Percentiles rank a stretch among this genome's conserved stretches.
These are phyloP conservation scores for Drosophila niveifrons DNA, from an alignment of 2,888 invertebrate species.

Conservation along the genomic window DNA sequence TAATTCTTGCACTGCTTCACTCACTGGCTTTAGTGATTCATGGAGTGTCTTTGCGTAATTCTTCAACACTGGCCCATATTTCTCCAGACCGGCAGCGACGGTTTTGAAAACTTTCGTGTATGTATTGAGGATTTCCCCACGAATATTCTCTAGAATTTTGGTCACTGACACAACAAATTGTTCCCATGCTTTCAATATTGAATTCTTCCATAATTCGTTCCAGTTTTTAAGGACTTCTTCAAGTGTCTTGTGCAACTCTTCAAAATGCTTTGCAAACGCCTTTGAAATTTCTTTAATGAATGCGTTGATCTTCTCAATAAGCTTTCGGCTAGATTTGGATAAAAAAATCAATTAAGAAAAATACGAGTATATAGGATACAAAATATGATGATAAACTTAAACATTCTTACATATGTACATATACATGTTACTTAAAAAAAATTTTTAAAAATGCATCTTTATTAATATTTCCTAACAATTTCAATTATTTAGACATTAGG, in stretches of 20 bases:
- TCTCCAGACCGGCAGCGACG: slow-evolving; percentile 70
- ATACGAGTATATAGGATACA: no score
- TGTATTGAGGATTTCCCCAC: slow-evolving; percentile 66
- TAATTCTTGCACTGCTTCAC: slow-evolving; percentile 84
- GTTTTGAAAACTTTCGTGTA: slow-evolving; percentile 59
- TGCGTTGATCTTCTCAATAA: slow-evolving; percentile 63
- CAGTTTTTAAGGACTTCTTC: slow-evolving; percentile 83
- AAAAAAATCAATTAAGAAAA: neutral
- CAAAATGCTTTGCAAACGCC: slow-evolving; percentile 80
- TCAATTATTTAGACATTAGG: no score
- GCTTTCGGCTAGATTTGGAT: slow-evolving; percentile 60
- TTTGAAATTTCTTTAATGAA: slow-evolving; percentile 85
- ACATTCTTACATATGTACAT: no score
- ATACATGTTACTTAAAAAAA: no score
- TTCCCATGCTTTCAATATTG: slow-evolving; percentile 83
- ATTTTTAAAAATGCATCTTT: no score
- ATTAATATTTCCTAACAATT: no score
- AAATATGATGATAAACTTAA: no score
- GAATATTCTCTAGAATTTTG: slow-evolving; percentile 70
- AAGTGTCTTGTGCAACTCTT: slow-evolving; percentile 85
- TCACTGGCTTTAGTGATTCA: slow-evolving; percentile 83
- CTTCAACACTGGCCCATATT: slow-evolving; percentile 80
- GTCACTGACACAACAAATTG: slow-evolving; percentile 68
- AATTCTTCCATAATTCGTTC: slow-evolving; percentile 85
- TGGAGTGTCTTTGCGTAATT: slow-evolving; percentile 84